Evolutionary conservation across 2,113 vertebrate species (phyloP).

Genomic region (Callocephalon fimbriatum): DNA sequence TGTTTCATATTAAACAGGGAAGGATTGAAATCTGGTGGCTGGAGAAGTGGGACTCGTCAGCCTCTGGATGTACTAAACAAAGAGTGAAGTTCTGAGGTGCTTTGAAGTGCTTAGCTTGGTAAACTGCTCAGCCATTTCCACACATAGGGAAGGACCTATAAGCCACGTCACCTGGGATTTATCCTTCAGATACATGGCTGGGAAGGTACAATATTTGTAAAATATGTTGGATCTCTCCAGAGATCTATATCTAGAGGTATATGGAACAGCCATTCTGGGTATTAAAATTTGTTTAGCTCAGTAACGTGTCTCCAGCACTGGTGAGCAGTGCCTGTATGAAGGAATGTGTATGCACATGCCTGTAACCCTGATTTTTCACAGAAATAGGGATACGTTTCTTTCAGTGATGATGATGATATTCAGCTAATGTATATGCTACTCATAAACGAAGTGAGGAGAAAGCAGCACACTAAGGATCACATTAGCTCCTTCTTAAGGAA

Average conservation of each 20-base stretch:
- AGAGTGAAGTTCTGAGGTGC: neutral
- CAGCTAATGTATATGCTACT: neutral
- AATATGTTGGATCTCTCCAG: neutral
- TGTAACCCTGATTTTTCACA: neutral
- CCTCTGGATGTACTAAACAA: neutral
- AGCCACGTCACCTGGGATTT: neutral
- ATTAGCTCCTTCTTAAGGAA: neutral
- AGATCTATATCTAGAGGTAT: neutral
- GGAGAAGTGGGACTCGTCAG: neutral
- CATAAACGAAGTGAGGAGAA: neutral
- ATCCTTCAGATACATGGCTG: neutral
- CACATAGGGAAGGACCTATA: neutral
- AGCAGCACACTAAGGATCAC: neutral
- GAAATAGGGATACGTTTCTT: neutral
- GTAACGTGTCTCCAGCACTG: neutral
- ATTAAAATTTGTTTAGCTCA: neutral
- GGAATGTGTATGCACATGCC: fast-evolving
- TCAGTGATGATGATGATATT: neutral
- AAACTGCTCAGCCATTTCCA: neutral
- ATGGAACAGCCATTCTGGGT: neutral
- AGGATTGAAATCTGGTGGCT: neutral
- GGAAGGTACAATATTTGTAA: neutral
- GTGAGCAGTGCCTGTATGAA: neutral
- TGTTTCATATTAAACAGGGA: neutral
- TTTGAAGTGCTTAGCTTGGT: neutral